Evolutionary conservation across 2,888 invertebrate genomes (phyloP).

Genomic region (Galeopsomyia nigrocyanea): DNA sequence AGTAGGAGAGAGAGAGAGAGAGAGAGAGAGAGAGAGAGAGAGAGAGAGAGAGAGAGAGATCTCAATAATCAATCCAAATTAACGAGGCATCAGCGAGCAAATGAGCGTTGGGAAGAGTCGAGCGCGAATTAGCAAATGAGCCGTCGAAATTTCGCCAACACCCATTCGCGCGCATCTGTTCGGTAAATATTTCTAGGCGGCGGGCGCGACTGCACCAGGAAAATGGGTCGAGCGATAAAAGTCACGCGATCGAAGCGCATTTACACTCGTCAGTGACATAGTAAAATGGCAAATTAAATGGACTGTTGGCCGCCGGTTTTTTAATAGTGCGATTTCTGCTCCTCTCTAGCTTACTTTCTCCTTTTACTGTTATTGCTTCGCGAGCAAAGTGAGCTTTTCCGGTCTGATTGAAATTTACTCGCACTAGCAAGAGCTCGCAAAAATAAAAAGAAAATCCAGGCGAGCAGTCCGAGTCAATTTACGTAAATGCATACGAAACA

Average conservation of each 20-base stretch:
- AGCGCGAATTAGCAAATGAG: no score
- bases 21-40: no score
- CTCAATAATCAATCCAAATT: no score
- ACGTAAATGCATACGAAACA: constrained; percentile 10
- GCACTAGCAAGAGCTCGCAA: no score
- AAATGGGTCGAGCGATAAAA: constrained; percentile 20
- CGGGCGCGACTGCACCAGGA: no score
- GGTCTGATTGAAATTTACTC: not conserved
- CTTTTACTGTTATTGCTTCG: not conserved
- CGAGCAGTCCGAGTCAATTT: constrained; percentile 2
- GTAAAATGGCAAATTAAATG: constrained; percentile 36
- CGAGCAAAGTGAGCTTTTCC: not conserved
- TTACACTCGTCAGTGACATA: constrained; percentile 19
- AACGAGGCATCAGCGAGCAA: no score
- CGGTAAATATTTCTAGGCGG: no score
- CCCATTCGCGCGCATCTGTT: no score
- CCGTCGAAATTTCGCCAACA: no score
- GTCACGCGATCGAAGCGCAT: constrained; percentile 9
- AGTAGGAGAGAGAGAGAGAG: no score
- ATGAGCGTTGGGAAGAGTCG: no score
- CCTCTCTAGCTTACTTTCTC: not conserved
- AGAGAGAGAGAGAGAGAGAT: no score
- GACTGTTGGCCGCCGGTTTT: constrained; percentile 12
- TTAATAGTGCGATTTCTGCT: constrained; percentile 11
- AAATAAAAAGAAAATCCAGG: not conserved